Evolutionary conservation across 2,888 invertebrate species (phyloP), one percentile per base, ranked within the genome.

Genomic region (Dicranocentrus wangi): DNA sequence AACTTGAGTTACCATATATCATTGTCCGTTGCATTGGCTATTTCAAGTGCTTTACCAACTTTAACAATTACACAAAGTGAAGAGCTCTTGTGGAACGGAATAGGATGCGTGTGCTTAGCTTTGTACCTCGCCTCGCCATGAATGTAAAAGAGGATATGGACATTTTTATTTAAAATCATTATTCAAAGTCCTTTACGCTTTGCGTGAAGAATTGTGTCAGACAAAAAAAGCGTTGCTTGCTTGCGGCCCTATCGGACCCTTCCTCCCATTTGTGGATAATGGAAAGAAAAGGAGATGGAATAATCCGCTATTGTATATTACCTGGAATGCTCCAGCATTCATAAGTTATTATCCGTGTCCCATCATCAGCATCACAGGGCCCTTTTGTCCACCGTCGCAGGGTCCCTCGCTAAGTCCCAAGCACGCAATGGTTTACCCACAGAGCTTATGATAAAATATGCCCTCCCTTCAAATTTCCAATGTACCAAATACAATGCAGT

Each of bases 321-420:
- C 69, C 53, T 61, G 70, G 70, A 60, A 81, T 79, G 63, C 75
- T 43, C 60, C 65, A 55, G 58, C 68, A 55, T 25, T 72, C 81
- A 81, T 78, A 80, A 83, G 61, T 79, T 76, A 77, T 77, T 77
- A 77, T 77, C 21, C 69, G 47, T 78, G 55, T 71, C 78, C 70
- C 78, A 78, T 70, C 78, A 70, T 69, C 78, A 78, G 71, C 78
- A 70, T 65, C 63, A 15, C 47, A 60, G 55, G 63, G 60, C 43
- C 61, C 60, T 69, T 78, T 68, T 78, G 78, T 78, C 70, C 71
- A 70, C 28, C 27, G 47, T 78, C 55, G 61, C 43, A 72, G 47
- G 61, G 28, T 27, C 51, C 43, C n/a, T 42, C 58, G 42, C 10
- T 1, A 5, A 10, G 72, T 8, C 51, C 51, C 25, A 13, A 43